A percentile compares a stretch with the other conserved stretches of the same genome.
These are phyloP conservation scores for Limnephilus lunatus DNA, from an alignment of 2,888 invertebrate species.

Conservation along the genomic window DNA sequence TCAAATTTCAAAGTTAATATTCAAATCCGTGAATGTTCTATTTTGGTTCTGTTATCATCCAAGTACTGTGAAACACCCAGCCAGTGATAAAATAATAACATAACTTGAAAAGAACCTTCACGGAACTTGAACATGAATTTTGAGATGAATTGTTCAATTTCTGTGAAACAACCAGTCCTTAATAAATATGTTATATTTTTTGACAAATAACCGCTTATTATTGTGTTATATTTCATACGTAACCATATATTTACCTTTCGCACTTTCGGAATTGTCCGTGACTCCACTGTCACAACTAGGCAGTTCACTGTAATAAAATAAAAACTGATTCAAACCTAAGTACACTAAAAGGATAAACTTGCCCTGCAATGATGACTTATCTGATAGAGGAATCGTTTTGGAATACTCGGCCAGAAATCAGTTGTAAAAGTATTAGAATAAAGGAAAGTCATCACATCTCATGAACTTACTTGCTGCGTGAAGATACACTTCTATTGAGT, in stretches of 20 bases:
- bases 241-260: conserved; percentile 24
- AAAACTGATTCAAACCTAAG: background rate
- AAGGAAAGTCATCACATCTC: background rate
- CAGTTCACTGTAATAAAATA: conserved; percentile 26
- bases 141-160: no score
- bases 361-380: background rate
- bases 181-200: background rate
- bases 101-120: no score
- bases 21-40: no score
- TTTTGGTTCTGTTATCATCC: no score
- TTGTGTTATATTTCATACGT: background rate
- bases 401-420: background rate
- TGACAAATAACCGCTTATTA: background rate
- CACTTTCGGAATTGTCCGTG: conserved; percentile 16
- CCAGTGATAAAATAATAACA: no score
- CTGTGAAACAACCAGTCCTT: no score
- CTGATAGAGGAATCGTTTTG: background rate
- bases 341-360: background rate
- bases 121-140: no score
- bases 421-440: background rate
- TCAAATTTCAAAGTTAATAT: no score
- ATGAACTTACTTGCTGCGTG: background rate
- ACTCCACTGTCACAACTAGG: conserved; percentile 51
- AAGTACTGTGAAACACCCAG: no score
- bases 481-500: background rate